These are phyloP conservation scores for Hemaris fuciformis DNA, from an alignment of 2,888 invertebrate genomes.

Conservation along the genomic window DNA sequence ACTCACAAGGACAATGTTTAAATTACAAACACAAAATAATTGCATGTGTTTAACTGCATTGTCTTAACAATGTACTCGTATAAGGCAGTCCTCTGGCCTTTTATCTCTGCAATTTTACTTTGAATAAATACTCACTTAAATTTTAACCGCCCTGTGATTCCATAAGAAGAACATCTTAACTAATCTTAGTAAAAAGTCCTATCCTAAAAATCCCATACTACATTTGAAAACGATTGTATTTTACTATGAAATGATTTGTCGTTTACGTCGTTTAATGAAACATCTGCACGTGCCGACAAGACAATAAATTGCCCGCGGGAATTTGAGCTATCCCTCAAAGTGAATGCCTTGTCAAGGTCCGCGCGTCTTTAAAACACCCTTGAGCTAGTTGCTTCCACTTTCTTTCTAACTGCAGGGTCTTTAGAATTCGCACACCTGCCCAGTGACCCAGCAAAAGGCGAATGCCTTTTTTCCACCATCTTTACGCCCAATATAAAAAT, in stretches of 20 bases:
- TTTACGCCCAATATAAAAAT: background rate
- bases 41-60: no score
- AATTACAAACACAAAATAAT: background rate
- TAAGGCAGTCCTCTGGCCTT: no score
- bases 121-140: no score
- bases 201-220: no score
- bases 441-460: background rate
- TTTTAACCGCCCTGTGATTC: no score
- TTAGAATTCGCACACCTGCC: constrained; percentile 1
- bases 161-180: no score
- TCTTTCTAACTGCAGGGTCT: background rate
- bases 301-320: background rate
- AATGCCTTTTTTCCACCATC: background rate
- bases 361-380: background rate
- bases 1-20: background rate
- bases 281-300: background rate
- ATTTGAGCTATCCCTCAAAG: background rate
- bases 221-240: no score
- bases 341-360: constrained; percentile 4
- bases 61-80: no score
- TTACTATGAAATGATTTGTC: no score
- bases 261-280: background rate
- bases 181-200: no score
- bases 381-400: constrained; percentile 2
- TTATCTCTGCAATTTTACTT: no score